These are phyloP conservation scores for Formica selysi DNA, from an alignment of 1,140 invertebrate genomes.

Conservation along the genomic window DNA sequence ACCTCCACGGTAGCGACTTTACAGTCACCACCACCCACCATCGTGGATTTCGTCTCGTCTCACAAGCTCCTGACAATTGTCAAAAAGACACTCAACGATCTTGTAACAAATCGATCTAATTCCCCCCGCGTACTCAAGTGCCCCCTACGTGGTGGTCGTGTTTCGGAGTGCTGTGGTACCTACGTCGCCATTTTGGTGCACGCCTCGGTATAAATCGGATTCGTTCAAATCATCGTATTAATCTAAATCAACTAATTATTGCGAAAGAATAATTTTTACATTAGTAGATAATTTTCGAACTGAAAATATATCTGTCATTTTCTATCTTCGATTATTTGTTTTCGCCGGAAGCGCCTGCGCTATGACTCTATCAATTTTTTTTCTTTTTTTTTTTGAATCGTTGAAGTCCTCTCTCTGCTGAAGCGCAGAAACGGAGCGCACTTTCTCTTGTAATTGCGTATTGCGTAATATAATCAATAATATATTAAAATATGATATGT, in stretches of 20 bases:
- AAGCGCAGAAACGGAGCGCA: constrained; percentile 32
- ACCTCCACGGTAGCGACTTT: constrained; percentile 95
- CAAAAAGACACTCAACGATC: constrained; percentile 60
- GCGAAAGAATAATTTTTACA: background rate
- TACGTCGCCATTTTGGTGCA: constrained; percentile 84
- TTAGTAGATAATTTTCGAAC: background rate
- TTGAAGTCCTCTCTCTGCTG: constrained; percentile 23
- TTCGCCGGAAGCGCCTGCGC: constrained; percentile 62
- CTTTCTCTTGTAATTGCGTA: constrained; percentile 8
- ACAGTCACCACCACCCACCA: constrained; percentile 91
- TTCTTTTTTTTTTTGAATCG: background rate
- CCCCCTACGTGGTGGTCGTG: constrained; percentile 56
- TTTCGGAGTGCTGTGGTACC: constrained; percentile 57
- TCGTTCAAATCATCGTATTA: constrained; percentile 2
- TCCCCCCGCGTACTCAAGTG: constrained; percentile 47
- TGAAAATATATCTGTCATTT: constrained; percentile 29
- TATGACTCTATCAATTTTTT: background rate
- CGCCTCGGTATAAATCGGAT: constrained; percentile 56
- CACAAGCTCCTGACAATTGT: constrained; percentile 66
- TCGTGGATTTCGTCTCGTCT: constrained; percentile 76
- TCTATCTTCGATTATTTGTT: constrained; percentile 50
- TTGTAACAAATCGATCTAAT: constrained; percentile 28
- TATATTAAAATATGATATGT: background rate
- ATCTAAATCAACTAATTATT: background rate
- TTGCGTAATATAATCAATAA: background rate